Percentiles rank a stretch among this genome's conserved stretches.
These are phyloP conservation scores for Sphaerodactylus townsendi DNA, from an alignment of 2,113 vertebrate species.

Conservation along the genomic window DNA sequence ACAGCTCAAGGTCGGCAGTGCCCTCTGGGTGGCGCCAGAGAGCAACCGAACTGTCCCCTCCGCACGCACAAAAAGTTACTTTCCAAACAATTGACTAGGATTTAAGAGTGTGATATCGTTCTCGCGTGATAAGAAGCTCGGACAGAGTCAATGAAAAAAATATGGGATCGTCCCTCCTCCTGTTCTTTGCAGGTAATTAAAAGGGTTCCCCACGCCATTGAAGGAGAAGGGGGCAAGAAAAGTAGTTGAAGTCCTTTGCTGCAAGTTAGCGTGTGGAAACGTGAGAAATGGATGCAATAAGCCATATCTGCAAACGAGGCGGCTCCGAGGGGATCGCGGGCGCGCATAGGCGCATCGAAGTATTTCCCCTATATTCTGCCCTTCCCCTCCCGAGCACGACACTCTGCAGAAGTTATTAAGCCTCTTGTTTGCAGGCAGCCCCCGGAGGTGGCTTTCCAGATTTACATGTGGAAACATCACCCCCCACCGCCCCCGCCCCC, in stretches of 20 bases:
- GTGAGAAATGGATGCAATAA: background rate
- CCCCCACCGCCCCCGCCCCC: constrained; percentile 78
- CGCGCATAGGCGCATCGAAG: background rate
- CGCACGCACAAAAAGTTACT: background rate
- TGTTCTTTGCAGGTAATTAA: background rate
- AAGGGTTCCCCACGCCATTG: background rate
- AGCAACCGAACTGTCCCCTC: background rate
- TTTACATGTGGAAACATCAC: constrained; percentile 75
- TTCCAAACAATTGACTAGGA: constrained; percentile 22
- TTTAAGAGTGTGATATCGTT: constrained; percentile 1
- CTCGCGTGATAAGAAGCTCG: background rate
- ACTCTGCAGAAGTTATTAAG: constrained; percentile 72
- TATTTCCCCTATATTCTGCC: constrained; percentile 4
- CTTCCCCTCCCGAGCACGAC: constrained; percentile 56
- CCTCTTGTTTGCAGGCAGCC: constrained; percentile 77
- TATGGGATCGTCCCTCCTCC: too few relatives aligned
- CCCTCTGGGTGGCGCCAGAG: constrained; percentile 25
- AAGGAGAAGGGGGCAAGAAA: too few relatives aligned
- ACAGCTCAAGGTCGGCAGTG: background rate
- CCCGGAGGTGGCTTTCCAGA: constrained; percentile 60
- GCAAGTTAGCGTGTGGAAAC: background rate
- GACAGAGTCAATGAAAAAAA: background rate
- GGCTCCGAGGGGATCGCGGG: constrained; percentile 8
- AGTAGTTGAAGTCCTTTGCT: background rate
- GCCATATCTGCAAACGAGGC: constrained; percentile 44